These are phyloP conservation scores for Odontamblyopus rebecca DNA, from an alignment of 2,797 vertebrate genomes.

Conservation along the genomic window DNA sequence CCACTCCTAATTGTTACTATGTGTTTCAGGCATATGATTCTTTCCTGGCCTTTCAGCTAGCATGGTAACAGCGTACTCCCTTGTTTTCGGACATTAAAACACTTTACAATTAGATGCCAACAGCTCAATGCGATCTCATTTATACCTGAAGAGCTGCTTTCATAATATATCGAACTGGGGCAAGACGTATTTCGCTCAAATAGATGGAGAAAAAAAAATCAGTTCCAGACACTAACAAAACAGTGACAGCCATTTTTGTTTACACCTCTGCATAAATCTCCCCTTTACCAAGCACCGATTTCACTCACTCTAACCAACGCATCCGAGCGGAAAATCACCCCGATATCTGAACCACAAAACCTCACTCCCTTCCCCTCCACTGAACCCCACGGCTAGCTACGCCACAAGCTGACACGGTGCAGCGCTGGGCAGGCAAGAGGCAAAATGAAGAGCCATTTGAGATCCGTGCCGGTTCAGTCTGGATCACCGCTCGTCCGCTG, in stretches of 20 bases:
- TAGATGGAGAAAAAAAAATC: no score
- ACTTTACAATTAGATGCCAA: no score
- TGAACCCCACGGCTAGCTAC: conserved; percentile 15
- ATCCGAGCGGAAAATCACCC: conserved; percentile 18
- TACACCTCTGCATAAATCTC: background rate
- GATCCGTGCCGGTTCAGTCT: conserved; percentile 29
- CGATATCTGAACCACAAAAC: background rate
- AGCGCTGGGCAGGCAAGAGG: conserved; percentile 27
- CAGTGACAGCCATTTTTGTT: background rate
- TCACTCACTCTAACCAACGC: background rate
- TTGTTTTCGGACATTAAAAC: no score
- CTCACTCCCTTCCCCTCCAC: background rate
- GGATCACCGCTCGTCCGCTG: conserved; percentile 22
- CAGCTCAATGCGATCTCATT: no score
- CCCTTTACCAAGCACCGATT: background rate
- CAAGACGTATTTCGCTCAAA: no score
- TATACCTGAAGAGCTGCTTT: no score
- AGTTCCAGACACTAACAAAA: background rate
- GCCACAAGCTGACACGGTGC: conserved; percentile 24
- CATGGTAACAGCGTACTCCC: no score
- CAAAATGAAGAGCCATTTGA: conserved; percentile 36
- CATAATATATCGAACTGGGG: no score
- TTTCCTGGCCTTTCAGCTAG: no score
- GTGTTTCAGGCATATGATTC: no score
- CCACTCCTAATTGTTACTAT: no score